Evolutionary conservation across 2,888 invertebrate species (phyloP), one percentile per base, ranked within the genome.

Genomic region (Harpalus rufipes): DNA sequence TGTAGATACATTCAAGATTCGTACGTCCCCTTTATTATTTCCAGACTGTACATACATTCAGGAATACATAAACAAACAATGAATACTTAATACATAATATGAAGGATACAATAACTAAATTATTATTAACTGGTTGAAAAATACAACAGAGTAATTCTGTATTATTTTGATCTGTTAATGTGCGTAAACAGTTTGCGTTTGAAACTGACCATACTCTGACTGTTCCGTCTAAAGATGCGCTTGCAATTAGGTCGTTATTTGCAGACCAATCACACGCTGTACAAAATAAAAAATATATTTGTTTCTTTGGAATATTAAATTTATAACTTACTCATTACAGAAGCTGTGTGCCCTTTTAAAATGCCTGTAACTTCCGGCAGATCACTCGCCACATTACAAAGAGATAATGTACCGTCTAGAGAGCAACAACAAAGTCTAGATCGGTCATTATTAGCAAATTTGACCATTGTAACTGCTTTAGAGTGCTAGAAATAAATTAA

Each of bases 101-200:
- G 18, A 91, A 94, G 94, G 95, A 95, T 95, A 96, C 96, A 88
- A 96, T 94, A 87, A 97, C 94, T 92, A 97, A 94, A 91, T 97
- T 97, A 89, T 97, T 97, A 89, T 97, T 97, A 68, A 95, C 93
- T 0, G 97, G 97, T 89, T 96, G 96, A 91, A 97, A 97, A 78
- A 94, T 92, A 90, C 96, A 96, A 89, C 94, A 95, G 0, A 95
- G 91, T 85, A 96, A 91, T 89, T 94, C 93, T 81, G 94, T 92
- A 74, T 90, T 91, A 78, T 93, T 92, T 87, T 94, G 94, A 90
- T 96, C 96, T 76, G 90, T 90, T 85, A 95, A 94, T 7, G 92
- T 92, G 51, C 96, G 91, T 87, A 96, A 91, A 86, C 95, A 95
- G 10, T 90, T 89, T 86, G 94, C 92, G 89, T 94, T 93, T 25